Evolutionary conservation across 1,140 invertebrate genomes (phyloP).

Genomic region (Thalassaphorura encarpata): DNA sequence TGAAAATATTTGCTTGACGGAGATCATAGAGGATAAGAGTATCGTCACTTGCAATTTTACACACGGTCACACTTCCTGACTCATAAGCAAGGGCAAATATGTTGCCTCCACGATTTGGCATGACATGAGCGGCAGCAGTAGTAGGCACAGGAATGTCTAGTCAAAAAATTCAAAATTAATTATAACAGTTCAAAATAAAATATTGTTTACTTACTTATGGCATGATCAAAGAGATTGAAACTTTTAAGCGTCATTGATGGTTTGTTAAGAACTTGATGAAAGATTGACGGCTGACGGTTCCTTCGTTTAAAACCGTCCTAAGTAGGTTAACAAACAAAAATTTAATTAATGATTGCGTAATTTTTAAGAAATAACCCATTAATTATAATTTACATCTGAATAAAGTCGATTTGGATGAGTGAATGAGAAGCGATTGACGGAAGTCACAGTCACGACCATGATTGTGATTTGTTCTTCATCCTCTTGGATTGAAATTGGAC

Average conservation of each 20-base stretch:
- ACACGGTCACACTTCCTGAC: conserved; percentile 18
- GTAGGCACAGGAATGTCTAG: conserved; percentile 29
- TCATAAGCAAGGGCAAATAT: conserved; percentile 30
- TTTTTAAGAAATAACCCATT: no score
- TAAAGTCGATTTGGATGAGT: conserved; percentile 22
- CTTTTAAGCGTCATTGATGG: conserved; percentile 19
- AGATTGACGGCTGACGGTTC: conserved; percentile 26
- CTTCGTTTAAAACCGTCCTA: no score
- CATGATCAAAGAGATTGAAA: conserved; percentile 23
- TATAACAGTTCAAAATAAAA: background rate
- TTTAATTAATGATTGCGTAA: no score
- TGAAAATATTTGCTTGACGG: conserved; percentile 25
- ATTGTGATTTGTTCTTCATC: conserved; percentile 21
- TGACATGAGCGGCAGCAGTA: conserved; percentile 13
- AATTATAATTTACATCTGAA: no score
- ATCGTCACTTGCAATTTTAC: conserved; percentile 23
- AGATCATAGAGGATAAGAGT: conserved; percentile 21
- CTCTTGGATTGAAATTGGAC: conserved; percentile 30
- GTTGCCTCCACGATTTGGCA: conserved; percentile 14
- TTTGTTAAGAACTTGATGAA: conserved; percentile 20
- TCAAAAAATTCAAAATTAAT: background rate
- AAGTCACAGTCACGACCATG: conserved; percentile 27
- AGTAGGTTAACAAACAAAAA: no score
- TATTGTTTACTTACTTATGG: conserved; percentile 21
- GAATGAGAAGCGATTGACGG: conserved; percentile 26